phyloP scores from a whole-genome alignment of 2,113 vertebrate species.

The Spea multiplicata region DNA sequence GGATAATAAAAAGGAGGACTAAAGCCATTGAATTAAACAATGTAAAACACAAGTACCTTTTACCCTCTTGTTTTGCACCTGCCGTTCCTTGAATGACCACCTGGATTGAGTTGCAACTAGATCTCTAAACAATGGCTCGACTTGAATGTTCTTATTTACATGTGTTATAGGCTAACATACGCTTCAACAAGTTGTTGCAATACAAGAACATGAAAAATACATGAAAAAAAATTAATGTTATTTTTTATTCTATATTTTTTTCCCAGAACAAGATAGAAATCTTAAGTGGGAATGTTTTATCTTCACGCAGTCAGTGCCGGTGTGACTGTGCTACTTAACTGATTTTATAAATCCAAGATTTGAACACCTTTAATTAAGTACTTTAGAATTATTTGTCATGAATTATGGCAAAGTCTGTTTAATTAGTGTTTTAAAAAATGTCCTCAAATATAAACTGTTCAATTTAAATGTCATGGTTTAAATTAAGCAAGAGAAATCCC shows the following conservation, averaged over 20 bases:
- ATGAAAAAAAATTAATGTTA: too few relatives aligned
- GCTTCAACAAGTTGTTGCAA: too few relatives aligned
- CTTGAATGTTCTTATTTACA: too few relatives aligned
- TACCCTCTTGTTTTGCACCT: too few relatives aligned
- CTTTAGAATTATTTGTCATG: conserved; percentile 3
- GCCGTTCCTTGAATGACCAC: too few relatives aligned
- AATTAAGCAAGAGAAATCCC: neutral
- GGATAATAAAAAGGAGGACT: too few relatives aligned
- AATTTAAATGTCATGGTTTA: conserved; percentile 19
- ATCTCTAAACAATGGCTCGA: too few relatives aligned
- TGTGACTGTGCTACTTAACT: neutral
- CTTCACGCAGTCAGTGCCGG: neutral
- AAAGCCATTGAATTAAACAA: too few relatives aligned
- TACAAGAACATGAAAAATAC: too few relatives aligned
- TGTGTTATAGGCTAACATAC: too few relatives aligned
- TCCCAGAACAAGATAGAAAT: neutral
- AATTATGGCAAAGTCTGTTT: neutral
- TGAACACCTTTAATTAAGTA: conserved; percentile 2
- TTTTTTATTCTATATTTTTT: neutral
- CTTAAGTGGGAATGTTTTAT: neutral
- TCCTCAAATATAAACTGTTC: conserved; percentile 19
- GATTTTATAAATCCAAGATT: neutral
- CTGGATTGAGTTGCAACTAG: too few relatives aligned
- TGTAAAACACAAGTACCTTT: too few relatives aligned
- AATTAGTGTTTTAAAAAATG: conserved; percentile 13